Percentiles rank a stretch among this genome's conserved stretches.
Evolutionary conservation across 1,140 invertebrate genomes (phyloP).

Genomic region (Drosophila arawakana): DNA sequence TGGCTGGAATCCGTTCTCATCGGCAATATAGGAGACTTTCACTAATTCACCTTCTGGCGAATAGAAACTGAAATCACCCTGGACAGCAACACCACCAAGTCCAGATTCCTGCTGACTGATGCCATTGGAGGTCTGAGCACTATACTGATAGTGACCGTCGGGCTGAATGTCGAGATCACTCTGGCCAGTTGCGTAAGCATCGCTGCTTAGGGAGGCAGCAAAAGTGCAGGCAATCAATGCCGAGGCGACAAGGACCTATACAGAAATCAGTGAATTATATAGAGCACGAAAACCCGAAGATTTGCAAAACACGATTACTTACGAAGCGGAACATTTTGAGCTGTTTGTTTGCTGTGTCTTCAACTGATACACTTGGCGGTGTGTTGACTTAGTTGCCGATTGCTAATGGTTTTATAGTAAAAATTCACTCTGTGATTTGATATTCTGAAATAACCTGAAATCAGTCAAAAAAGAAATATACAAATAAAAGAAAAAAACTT

Average conservation of each 20-base stretch:
- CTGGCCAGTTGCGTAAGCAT: conserved; percentile 38
- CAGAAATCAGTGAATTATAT: background rate
- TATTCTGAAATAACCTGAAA: conserved; percentile 57
- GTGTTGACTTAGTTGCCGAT: conserved; percentile 56
- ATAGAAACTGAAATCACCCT: conserved; percentile 55
- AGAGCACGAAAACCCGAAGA: background rate
- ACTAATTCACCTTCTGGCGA: conserved; percentile 85
- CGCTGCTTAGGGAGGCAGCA: conserved; percentile 37
- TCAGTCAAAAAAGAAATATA: too few relatives aligned
- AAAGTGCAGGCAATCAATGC: conserved; percentile 64
- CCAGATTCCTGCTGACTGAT: conserved; percentile 86
- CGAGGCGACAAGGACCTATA: conserved; percentile 65
- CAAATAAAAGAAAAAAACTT: conserved; percentile 5
- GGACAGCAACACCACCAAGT: conserved; percentile 45
- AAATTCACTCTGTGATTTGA: conserved; percentile 25
- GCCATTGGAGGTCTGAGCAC: conserved; percentile 87
- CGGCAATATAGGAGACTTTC: conserved; percentile 88
- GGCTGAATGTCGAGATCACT: conserved; percentile 85
- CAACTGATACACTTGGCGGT: conserved; percentile 48
- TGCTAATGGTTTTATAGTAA: conserved; percentile 65
- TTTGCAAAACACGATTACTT: conserved; percentile 39
- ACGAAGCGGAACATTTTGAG: conserved; percentile 76
- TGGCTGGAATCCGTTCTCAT: conserved; percentile 91
- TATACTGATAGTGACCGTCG: conserved; percentile 85
- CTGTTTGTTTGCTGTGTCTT: conserved; percentile 41